These are phyloP conservation scores for Rhipidura dahli DNA, from an alignment of 2,113 vertebrate species.

Conservation along the genomic window DNA sequence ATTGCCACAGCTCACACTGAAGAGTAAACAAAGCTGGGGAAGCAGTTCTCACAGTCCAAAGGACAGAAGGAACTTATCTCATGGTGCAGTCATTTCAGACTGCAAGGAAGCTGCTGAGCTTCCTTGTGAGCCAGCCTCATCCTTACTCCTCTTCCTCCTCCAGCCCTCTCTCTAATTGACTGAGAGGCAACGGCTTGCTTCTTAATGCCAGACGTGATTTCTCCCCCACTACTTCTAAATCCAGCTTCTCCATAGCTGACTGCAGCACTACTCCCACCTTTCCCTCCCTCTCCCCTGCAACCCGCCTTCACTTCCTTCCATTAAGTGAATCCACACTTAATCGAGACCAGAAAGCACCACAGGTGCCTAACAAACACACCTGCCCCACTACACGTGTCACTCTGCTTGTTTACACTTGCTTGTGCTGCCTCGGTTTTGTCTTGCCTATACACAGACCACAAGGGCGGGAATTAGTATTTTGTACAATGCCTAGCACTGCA, in stretches of 20 bases:
- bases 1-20: conserved; percentile 16
- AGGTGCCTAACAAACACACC: neutral
- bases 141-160: neutral
- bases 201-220: neutral
- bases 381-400: neutral
- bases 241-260: neutral
- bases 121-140: neutral
- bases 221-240: neutral
- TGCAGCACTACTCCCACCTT: neutral
- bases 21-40: conserved; percentile 25
- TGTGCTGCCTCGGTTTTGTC: neutral
- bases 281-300: neutral
- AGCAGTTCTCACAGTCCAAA: neutral
- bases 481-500: neutral
- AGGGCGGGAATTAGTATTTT: neutral
- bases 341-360: neutral
- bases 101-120: neutral
- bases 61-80: neutral
- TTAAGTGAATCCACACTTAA: neutral
- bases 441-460: neutral
- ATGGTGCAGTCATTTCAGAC: neutral
- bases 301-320: neutral
- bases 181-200: neutral
- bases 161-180: neutral
- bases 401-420: neutral